These are phyloP conservation scores for Tineola bisselliella DNA, from an alignment of 2,888 invertebrate species.

Conservation along the genomic window DNA sequence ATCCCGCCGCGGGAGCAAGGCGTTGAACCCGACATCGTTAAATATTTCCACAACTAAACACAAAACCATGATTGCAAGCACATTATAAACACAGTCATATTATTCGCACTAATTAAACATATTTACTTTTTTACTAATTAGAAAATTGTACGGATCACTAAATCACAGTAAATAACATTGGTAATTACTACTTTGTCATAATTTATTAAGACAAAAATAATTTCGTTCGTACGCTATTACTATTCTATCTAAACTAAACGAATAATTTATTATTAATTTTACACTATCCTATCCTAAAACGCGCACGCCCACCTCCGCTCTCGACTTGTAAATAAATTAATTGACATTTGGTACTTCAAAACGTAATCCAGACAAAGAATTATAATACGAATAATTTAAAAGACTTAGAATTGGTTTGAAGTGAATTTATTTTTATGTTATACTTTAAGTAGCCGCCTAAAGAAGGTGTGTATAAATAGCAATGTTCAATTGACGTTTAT, in stretches of 20 bases:
- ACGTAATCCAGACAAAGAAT: not conserved
- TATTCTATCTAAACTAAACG: constrained; percentile 16
- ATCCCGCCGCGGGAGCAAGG: constrained; percentile 65
- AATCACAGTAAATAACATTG: constrained; percentile 21
- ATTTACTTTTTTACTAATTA: constrained; percentile 4
- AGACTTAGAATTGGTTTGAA: not conserved
- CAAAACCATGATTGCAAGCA: not conserved
- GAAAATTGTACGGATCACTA: not conserved
- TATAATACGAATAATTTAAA: not conserved
- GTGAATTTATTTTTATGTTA: not conserved
- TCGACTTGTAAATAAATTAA: constrained; percentile 44
- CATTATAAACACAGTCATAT: not conserved
- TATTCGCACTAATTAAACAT: not conserved
- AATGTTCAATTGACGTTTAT: not conserved
- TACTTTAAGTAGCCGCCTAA: not conserved
- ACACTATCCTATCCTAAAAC: constrained; percentile 27
- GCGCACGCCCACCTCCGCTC: constrained; percentile 55
- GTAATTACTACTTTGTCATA: constrained; percentile 16
- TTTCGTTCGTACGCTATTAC: constrained; percentile 3
- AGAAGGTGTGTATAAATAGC: not conserved
- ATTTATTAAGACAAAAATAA: constrained; percentile 20
- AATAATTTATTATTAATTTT: constrained; percentile 20
- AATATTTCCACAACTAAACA: not conserved
- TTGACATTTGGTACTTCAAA: constrained; percentile 24
- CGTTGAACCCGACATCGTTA: constrained; percentile 38